phyloP scores from a whole-genome alignment of 2,797 vertebrate genomes.

The Cossypha heuglini region DNA sequence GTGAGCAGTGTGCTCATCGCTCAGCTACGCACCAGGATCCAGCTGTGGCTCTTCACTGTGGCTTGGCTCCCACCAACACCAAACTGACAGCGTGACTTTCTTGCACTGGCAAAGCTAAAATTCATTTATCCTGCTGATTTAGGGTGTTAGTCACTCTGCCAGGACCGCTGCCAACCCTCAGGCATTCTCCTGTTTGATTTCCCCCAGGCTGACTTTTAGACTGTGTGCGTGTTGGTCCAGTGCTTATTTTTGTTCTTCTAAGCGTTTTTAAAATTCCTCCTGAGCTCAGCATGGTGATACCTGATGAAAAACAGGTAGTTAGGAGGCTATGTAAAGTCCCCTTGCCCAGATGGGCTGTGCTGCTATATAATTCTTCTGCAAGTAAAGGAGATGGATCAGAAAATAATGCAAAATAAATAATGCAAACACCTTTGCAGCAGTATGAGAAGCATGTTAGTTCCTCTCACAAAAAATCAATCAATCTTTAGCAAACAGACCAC shows the following conservation, averaged over 20 bases:
- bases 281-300: not conserved
- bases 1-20: not conserved
- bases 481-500: not conserved
- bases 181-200: not conserved
- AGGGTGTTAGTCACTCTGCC: not conserved
- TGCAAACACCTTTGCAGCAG: not conserved
- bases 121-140: not conserved
- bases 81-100: not conserved
- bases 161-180: not conserved
- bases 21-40: rapidly evolving
- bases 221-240: rapidly evolving
- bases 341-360: not conserved
- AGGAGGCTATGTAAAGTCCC: not conserved
- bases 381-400: not conserved
- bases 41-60: not conserved
- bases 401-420: not conserved
- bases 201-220: not conserved
- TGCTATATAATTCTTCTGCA: not conserved
- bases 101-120: not conserved
- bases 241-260: not conserved
- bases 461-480: not conserved
- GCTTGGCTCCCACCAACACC: not conserved
- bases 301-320: not conserved
- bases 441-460: not conserved
- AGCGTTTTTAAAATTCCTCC: not conserved